Conservation (phyloP, 1,140 invertebrate species). For the Plectrocnemia conspersa region DNA sequence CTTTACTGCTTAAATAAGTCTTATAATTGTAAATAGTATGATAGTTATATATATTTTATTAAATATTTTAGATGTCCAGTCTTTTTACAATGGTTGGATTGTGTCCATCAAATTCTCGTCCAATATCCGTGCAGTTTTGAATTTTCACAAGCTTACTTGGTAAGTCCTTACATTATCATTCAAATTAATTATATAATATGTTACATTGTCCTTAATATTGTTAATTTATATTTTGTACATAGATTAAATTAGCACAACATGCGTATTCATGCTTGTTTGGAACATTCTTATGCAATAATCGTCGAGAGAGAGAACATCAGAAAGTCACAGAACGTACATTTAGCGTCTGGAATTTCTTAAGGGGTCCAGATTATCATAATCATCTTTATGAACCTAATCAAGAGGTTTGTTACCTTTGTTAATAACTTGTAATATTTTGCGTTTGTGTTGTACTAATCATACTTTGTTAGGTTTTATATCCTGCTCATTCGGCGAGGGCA, state of each 20-base stretch:
- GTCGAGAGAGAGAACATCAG: slow-evolving; percentile 66
- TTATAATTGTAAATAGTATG: slow-evolving; percentile 1
- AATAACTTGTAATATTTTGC: neutral
- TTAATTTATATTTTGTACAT: slow-evolving; percentile 41
- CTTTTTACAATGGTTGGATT: slow-evolving; percentile 97
- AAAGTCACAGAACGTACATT: slow-evolving; percentile 69
- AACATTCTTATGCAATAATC: slow-evolving; percentile 91
- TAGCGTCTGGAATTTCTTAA: slow-evolving; percentile 84
- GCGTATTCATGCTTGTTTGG: slow-evolving; percentile 95
- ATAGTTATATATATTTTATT: slow-evolving; percentile 8
- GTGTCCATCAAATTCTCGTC: slow-evolving; percentile 83
- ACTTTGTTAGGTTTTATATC: slow-evolving; percentile 71
- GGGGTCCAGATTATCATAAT: slow-evolving; percentile 74
- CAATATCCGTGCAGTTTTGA: slow-evolving; percentile 94
- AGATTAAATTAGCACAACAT: slow-evolving; percentile 94
- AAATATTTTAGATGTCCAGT: slow-evolving; percentile 71
- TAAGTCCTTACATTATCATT: slow-evolving; percentile 48
- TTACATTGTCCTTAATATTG: neutral
- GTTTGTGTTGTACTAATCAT: slow-evolving; percentile 14
- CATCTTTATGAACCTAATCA: slow-evolving; percentile 68
- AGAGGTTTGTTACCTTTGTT: slow-evolving; percentile 40
- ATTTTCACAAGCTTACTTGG: slow-evolving; percentile 90
- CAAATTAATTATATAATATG: neutral
- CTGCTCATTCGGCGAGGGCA: slow-evolving; percentile 76
- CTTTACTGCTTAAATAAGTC: slow-evolving; percentile 1